Evolutionary conservation across 2,888 invertebrate genomes (phyloP).

Genomic region (Choreutis nemorana): DNA sequence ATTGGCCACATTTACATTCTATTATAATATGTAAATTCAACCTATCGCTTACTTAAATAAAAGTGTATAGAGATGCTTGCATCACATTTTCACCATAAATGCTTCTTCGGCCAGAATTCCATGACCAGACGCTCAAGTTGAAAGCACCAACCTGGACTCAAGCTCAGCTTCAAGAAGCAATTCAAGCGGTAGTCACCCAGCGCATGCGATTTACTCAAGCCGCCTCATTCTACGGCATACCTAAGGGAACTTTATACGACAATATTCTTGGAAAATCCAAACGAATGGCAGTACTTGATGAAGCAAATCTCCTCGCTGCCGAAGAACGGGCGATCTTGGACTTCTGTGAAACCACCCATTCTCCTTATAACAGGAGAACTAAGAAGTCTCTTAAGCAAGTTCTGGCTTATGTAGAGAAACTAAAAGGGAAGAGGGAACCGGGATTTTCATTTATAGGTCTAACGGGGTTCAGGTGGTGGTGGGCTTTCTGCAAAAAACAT

Average conservation of each 20-base stretch:
- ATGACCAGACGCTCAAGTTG: constrained; percentile 72
- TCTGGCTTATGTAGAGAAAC: constrained; percentile 71
- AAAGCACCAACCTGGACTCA: constrained; percentile 81
- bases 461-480: constrained; percentile 82
- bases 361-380: constrained; percentile 76
- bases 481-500: constrained; percentile 83
- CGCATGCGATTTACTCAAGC: constrained; percentile 82
- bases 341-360: constrained; percentile 75
- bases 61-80: too few species aligned
- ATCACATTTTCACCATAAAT: too few species aligned
- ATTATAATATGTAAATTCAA: too few species aligned
- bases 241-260: constrained; percentile 80
- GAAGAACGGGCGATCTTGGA: constrained; percentile 75
- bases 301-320: constrained; percentile 65
- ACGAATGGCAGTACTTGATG: constrained; percentile 77
- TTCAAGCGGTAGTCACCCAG: constrained; percentile 78
- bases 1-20: too few species aligned
- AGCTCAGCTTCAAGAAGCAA: constrained; percentile 76
- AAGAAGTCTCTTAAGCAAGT: constrained; percentile 72
- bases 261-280: constrained; percentile 80
- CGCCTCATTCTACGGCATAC: constrained; percentile 74
- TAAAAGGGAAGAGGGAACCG: constrained; percentile 66
- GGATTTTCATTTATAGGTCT: constrained; percentile 73
- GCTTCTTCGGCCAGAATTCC: constrained; percentile 59
- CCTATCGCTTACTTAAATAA: too few species aligned